These are phyloP conservation scores for Rhaphigaster nebulosa DNA, from an alignment of 2,888 invertebrate species.

Conservation along the genomic window DNA sequence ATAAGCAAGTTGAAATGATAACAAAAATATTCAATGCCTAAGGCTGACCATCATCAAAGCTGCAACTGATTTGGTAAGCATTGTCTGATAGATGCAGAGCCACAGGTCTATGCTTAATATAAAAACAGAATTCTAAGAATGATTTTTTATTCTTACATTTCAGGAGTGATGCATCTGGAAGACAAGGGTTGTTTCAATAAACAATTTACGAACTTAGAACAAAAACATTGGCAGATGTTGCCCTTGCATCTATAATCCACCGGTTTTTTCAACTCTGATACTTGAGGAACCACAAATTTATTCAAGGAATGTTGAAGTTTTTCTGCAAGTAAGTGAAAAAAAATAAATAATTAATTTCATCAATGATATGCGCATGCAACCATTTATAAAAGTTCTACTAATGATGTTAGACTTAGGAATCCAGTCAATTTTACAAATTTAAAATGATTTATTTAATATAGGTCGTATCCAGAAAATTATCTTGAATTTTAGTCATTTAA, in stretches of 20 bases:
- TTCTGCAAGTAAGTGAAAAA: not conserved
- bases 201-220: constrained; percentile 14
- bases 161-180: constrained; percentile 33
- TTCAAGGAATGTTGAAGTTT: not conserved
- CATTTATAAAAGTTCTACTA: not conserved
- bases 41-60: no score
- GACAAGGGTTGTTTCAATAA: not conserved
- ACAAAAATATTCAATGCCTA: no score
- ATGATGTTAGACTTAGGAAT: not conserved
- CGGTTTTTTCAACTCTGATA: constrained; percentile 10
- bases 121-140: not conserved
- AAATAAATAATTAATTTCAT: not conserved
- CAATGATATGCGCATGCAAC: not conserved
- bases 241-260: not conserved
- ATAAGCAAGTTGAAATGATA: no score
- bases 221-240: constrained; percentile 45
- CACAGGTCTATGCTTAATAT: not conserved
- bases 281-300: constrained; percentile 47
- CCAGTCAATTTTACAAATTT: not conserved
- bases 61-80: not conserved
- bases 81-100: not conserved
- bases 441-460: not conserved
- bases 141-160: constrained; percentile 11
- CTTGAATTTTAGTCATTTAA: not conserved
- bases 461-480: not conserved